Percentiles rank a stretch among this genome's conserved stretches.
Conservation (phyloP, 2,113 vertebrate genomes). For the Myxocyprinus asiaticus region DNA sequence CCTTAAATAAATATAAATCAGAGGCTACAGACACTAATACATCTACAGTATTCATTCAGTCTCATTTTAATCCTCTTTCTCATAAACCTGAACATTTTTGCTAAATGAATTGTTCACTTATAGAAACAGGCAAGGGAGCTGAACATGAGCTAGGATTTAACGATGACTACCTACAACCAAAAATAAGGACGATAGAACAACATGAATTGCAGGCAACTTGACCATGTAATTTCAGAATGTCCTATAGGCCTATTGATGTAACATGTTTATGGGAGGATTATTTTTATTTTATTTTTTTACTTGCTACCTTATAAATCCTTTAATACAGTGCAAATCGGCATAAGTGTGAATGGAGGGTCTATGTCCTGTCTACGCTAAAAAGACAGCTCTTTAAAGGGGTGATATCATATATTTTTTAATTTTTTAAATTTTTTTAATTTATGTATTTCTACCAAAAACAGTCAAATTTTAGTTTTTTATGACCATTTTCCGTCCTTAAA, state of each 20-base stretch:
- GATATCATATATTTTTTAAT: too few relatives aligned
- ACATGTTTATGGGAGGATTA: not conserved
- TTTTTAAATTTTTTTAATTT: too few relatives aligned
- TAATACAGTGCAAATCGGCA: slow-evolving; percentile 2
- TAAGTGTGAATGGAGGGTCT: not conserved
- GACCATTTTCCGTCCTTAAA: too few relatives aligned
- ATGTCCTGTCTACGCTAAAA: not conserved
- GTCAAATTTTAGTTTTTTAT: too few relatives aligned
- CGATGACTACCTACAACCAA: not conserved
- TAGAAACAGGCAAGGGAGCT: not conserved
- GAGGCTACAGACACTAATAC: slow-evolving; percentile 18
- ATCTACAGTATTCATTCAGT: slow-evolving; percentile 20
- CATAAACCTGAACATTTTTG: slow-evolving; percentile 17
- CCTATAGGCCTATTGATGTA: not conserved
- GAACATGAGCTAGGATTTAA: slow-evolving; percentile 20
- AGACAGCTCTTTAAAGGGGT: slow-evolving; percentile 7
- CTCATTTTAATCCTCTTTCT: slow-evolving; percentile 33
- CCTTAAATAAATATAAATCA: slow-evolving; percentile 24
- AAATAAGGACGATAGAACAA: slow-evolving; percentile 20
- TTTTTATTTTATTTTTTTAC: not conserved
- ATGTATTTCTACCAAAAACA: too few relatives aligned
- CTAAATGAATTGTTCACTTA: slow-evolving; percentile 35
- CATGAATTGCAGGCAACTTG: not conserved
- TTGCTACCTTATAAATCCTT: not conserved
- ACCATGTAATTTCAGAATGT: not conserved